Conservation (phyloP, 1,140 invertebrate genomes). For the Oryzaephilus surinamensis region DNA sequence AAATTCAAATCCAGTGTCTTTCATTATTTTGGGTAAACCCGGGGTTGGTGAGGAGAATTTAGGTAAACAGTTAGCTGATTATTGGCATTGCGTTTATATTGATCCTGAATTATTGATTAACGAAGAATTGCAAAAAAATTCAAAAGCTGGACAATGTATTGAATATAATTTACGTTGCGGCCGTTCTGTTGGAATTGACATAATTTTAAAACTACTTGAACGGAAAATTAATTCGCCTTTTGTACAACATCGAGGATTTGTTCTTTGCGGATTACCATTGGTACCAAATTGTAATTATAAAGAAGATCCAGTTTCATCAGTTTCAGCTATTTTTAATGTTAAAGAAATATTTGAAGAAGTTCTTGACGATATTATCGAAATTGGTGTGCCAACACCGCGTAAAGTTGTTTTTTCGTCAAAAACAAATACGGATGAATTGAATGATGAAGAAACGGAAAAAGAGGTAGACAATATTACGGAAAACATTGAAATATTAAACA, state of each 20-base stretch:
- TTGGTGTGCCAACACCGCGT: conserved; percentile 6
- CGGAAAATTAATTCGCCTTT: conserved; percentile 38
- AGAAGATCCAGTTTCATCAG: conserved; percentile 35
- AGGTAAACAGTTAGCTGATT: conserved; percentile 42
- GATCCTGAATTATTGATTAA: conserved; percentile 41
- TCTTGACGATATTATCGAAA: conserved; percentile 33
- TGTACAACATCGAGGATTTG: conserved; percentile 45
- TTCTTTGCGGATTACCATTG: conserved; percentile 47
- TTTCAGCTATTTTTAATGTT: conserved; percentile 37
- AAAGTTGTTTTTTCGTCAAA: conserved; percentile 2
- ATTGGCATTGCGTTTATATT: conserved; percentile 45
- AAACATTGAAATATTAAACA: too few species aligned
- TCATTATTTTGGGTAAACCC: conserved; percentile 47
- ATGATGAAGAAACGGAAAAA: conserved; percentile 20
- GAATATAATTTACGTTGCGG: conserved; percentile 43
- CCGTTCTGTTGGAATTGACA: conserved; percentile 36
- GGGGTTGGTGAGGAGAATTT: conserved; percentile 39
- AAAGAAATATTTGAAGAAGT: conserved; percentile 38
- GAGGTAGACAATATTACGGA: too few species aligned
- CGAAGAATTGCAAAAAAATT: conserved; percentile 42
- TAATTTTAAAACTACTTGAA: conserved; percentile 39
- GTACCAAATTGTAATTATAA: conserved; percentile 35
- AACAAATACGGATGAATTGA: too few species aligned
- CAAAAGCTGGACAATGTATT: conserved; percentile 39
- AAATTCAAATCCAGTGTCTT: conserved; percentile 40